Conservation (phyloP, 2,113 vertebrate species). For the Phylloscopus trochiloides region DNA sequence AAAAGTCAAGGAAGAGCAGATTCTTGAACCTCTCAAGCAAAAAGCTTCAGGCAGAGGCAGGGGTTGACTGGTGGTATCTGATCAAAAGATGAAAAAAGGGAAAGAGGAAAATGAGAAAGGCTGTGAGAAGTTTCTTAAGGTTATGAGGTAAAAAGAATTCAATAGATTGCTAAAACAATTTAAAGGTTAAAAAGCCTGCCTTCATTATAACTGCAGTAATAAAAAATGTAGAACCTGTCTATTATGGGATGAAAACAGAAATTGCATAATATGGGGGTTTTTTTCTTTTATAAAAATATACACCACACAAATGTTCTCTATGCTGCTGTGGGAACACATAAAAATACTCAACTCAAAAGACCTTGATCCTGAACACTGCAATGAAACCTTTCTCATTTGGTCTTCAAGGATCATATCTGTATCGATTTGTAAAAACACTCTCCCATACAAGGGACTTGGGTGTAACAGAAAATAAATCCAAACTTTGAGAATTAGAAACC, state of each 20-base stretch:
- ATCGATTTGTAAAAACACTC: not conserved
- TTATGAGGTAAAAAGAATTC: not conserved
- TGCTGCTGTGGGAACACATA: not conserved
- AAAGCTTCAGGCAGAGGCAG: not conserved
- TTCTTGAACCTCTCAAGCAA: not conserved
- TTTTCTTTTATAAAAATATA: not conserved
- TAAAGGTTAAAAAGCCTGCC: not conserved
- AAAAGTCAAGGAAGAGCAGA: not conserved
- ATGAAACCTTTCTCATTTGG: not conserved
- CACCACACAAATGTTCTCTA: not conserved
- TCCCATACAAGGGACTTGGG: not conserved
- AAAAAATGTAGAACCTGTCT: not conserved
- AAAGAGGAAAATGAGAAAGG: not conserved
- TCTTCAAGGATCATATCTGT: not conserved
- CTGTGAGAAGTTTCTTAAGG: not conserved
- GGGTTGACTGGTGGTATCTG: not conserved
- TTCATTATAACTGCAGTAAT: not conserved
- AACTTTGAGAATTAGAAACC: constrained; percentile 33
- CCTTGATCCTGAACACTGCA: not conserved
- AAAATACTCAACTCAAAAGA: not conserved
- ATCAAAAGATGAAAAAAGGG: not conserved
- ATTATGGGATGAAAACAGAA: not conserved
- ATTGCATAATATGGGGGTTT: not conserved
- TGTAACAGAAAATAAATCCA: constrained; percentile 56
- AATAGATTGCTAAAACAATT: not conserved